Evolutionary conservation across 2,888 invertebrate species (phyloP).

Genomic region (Tortricodes alternella): DNA sequence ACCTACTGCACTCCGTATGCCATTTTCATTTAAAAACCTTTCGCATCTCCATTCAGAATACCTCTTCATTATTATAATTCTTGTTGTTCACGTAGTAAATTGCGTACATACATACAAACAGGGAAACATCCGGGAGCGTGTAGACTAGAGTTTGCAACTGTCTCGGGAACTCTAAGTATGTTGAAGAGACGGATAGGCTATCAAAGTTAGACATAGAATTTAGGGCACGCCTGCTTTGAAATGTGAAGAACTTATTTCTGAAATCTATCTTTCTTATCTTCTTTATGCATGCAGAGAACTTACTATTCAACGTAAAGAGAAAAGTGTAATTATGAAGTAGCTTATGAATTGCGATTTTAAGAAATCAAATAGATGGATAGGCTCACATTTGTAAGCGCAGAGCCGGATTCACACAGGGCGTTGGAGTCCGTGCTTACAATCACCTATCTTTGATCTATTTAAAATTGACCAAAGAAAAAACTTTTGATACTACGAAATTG

Average conservation of each 20-base stretch:
- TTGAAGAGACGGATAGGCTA: not conserved
- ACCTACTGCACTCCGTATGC: not conserved
- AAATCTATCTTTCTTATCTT: no score
- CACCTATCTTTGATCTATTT: not conserved
- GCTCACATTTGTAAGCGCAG: no score
- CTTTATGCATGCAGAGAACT: no score
- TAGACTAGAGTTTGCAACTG: slow-evolving; percentile 32
- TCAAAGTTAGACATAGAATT: slow-evolving; percentile 16
- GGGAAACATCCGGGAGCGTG: slow-evolving; percentile 53
- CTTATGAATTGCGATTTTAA: no score
- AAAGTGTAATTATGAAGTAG: no score
- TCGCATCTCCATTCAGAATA: slow-evolving; percentile 42
- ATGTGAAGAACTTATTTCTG: not conserved
- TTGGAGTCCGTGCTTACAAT: no score
- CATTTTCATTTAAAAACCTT: slow-evolving; percentile 1
- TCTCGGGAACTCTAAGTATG: slow-evolving; percentile 19
- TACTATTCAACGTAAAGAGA: no score
- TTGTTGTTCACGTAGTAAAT: slow-evolving; percentile 37
- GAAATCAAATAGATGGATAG: no score
- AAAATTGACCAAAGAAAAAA: not conserved
- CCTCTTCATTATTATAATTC: slow-evolving; percentile 49
- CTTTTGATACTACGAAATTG: not conserved
- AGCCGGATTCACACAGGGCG: no score
- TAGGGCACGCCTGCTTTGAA: not conserved
- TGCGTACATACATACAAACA: slow-evolving; percentile 43